Evolutionary conservation across 2,113 vertebrate species (phyloP).

Genomic region (Drymodes brunneopygia): DNA sequence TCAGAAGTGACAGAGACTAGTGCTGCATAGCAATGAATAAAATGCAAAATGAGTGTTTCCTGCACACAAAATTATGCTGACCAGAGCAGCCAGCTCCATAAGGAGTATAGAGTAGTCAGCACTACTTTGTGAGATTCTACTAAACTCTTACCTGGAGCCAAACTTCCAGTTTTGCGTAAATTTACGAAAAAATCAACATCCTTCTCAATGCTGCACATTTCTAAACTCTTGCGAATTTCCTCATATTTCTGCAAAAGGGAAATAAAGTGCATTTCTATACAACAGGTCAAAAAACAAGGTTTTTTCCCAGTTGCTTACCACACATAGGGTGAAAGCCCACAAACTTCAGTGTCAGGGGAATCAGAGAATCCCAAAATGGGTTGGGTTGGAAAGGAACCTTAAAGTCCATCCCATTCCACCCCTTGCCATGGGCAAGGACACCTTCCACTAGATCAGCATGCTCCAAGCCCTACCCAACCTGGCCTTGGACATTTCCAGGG

Average conservation of each 20-base stretch:
- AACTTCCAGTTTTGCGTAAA: constrained; percentile 81
- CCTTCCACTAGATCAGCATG: fast-evolving
- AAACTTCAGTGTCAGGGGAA: not conserved
- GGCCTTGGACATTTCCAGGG: not conserved
- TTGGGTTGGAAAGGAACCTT: not conserved
- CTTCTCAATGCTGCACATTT: constrained; percentile 87
- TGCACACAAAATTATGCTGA: not conserved
- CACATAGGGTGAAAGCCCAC: not conserved
- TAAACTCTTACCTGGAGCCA: constrained; percentile 80
- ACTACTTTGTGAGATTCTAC: not conserved
- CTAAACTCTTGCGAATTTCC: constrained; percentile 88
- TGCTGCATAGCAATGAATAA: not conserved
- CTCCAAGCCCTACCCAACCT: fast-evolving
- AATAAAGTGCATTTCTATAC: not conserved
- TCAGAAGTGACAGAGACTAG: not conserved
- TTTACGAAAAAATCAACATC: constrained; percentile 90
- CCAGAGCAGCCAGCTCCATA: not conserved
- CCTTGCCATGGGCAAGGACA: not conserved
- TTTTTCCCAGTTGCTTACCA: not conserved
- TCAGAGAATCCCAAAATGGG: not conserved
- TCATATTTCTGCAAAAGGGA: constrained; percentile 82
- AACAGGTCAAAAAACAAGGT: not conserved
- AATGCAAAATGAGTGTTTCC: not conserved
- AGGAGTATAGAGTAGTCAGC: not conserved
- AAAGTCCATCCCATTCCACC: fast-evolving